Base-by-base conservation (phyloP, 2,888 invertebrate species). In the Choreutis nemorana region DNA sequence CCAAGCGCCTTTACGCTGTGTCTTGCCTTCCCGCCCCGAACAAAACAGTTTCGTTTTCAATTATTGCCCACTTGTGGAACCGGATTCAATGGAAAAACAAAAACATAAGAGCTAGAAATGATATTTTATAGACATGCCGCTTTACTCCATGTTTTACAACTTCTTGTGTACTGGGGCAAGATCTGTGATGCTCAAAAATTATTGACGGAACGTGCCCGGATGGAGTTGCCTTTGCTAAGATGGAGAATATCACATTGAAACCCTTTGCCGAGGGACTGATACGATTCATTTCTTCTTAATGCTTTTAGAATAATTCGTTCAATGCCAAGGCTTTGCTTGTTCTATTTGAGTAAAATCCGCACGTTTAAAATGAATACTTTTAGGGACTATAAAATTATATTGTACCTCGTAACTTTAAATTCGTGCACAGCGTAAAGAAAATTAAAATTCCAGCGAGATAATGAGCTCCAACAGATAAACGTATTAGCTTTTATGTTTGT, bases 31-130 rank as follows among this genome's bases (percentile, higher is more conserved):
- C 56, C 66, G 57, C 62, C 62, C 58, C 62, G 65, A 63, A 60
- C 67, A 64, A 66, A 65, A 66, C 68, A 65, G 71, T 77, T 75
- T 77, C 75, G 64, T 73, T 73, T 77, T 77, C 78, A 78, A 78
- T 77, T 78, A 78, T 78, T 73, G 70, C 78, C 78, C 77, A 78
- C 78, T 78, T 78, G 78, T 78, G 67, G 78, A 77, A 73, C 68
- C 60, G 54, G 66, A 64, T 65, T 59, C 66, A 55, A 67, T 57
- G 65, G 66, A 64, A 64, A 72, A 77, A 72, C 71, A 75, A 75
- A 72, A 56, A 54, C 42, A 45, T 45, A 42, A 66, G 62, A 65
- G 62, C 65, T 65, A 59, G 57, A 68, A 72, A 75, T 77, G 63
- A 75, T 78, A 78, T 75, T 77, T 73, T 73, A 77, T 73, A 66